Base-by-base conservation (phyloP, 2,888 invertebrate genomes). In the Ptychoptera albimana region DNA sequence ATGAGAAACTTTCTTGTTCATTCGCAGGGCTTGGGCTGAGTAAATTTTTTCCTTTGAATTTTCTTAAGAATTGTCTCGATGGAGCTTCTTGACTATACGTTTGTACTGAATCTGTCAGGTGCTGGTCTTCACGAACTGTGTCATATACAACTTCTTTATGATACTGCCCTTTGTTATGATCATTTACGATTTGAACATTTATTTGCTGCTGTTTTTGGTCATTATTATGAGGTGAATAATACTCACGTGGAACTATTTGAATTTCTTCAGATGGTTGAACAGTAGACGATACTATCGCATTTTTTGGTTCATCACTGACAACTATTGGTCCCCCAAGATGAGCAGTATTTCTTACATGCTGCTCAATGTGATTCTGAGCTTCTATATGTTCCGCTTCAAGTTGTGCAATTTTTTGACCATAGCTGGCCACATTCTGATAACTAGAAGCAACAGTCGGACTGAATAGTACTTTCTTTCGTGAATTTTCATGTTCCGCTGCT, bases 241-340 rank as follows among this genome's bases (percentile, higher is more conserved):
- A 69, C 3, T 72, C 71, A 1, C 66, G 60, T 14, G 44, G 34
- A 31, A 69, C 52, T 49, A 67, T 56, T 32, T 58, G 55, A 8
- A 56, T 52, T 11, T 55, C 52, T 29, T 68, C 68, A 46, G 42
- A 16, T 2, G 42, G 15, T 2, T 5, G 12, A 35, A 35, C 34
- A 6, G 34, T 62, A 60, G 37, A 13, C 5, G 14, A 34, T n/a
- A 34, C 9, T 39, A 23, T 23, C 5, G 32, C 14, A 37, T 35
- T 16, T 35, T 38, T 10, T n/a, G 11, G 9, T 42, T 46, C 45
- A 15, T 55, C 59, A 4, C 57, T 47, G 9, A 73, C 72, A 15
- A 74, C 60, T 43, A 73, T 73, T 1, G 73, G 73, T 29, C 61
- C 57, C 0, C 62, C 56, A 47, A 70, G 70, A 48, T 56, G 61